phyloP scores from a whole-genome alignment of 2,888 invertebrate genomes.

The Epinotia brunnichana region DNA sequence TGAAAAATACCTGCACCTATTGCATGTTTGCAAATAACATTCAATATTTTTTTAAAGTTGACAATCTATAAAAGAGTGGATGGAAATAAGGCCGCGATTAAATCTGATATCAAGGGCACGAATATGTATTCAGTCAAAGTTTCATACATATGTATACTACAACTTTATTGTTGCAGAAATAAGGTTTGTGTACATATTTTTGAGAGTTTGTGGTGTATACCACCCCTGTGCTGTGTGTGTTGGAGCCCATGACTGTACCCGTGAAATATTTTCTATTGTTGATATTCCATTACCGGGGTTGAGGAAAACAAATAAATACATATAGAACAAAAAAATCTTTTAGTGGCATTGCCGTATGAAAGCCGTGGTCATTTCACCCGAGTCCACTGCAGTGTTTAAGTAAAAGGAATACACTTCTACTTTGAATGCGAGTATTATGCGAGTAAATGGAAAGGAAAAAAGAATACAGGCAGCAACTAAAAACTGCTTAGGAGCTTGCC shows the following conservation, averaged over 20 bases:
- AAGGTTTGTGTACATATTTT: too few species aligned
- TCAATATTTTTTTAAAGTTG: slow-evolving; percentile 45
- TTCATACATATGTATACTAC: too few species aligned
- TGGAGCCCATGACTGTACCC: too few species aligned
- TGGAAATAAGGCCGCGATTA: slow-evolving; percentile 25
- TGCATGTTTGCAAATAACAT: slow-evolving; percentile 38
- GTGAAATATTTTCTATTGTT: slow-evolving; percentile 50
- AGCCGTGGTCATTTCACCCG: slow-evolving; percentile 40
- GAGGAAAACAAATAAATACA: slow-evolving; percentile 39
- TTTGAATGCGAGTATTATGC: slow-evolving; percentile 57
- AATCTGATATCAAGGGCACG: too few species aligned
- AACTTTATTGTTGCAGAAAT: too few species aligned
- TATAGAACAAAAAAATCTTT: slow-evolving; percentile 36
- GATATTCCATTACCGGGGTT: slow-evolving; percentile 49
- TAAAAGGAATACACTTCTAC: slow-evolving; percentile 47
- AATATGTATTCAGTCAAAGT: too few species aligned
- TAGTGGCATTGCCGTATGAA: slow-evolving; percentile 40
- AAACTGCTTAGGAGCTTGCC: slow-evolving; percentile 52
- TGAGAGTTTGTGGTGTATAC: too few species aligned
- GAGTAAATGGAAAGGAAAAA: slow-evolving; percentile 52
- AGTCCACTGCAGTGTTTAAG: slow-evolving; percentile 44
- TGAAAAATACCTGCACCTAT: slow-evolving; percentile 50
- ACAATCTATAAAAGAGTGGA: slow-evolving; percentile 42
- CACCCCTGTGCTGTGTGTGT: too few species aligned
- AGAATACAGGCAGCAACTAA: slow-evolving; percentile 54